Conservation (phyloP, 1,140 invertebrate genomes). For the Pomacea maculata region DNA sequence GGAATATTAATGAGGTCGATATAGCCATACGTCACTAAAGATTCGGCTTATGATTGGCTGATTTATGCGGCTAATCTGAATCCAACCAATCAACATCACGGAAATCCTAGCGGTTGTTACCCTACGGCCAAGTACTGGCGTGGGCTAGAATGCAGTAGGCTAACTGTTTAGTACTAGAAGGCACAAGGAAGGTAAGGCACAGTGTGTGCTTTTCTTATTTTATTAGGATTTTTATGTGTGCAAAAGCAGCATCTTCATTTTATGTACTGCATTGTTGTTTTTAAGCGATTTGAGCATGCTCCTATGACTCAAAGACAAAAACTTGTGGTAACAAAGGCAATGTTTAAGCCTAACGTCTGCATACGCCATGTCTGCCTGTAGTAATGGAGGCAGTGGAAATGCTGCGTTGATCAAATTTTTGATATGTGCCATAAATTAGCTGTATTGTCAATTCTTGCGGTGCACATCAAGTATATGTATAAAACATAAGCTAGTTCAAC, state of each 20-base stretch:
- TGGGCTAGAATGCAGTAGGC: conserved; percentile 35
- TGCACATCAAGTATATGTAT: too few species aligned
- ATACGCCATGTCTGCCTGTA: conserved; percentile 20
- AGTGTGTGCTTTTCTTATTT: too few species aligned
- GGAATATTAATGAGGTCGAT: conserved; percentile 29
- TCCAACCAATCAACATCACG: conserved; percentile 43
- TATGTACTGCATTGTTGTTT: too few species aligned
- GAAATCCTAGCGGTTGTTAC: conserved; percentile 22
- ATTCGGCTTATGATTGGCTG: conserved; percentile 42
- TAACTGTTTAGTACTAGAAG: not conserved
- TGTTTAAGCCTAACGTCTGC: not conserved
- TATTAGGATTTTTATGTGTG: too few species aligned
- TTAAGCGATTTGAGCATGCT: too few species aligned
- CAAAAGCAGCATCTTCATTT: too few species aligned
- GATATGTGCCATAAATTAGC: too few species aligned
- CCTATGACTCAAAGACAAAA: too few species aligned
- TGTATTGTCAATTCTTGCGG: too few species aligned
- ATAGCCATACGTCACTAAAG: conserved; percentile 42
- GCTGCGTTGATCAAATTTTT: not conserved
- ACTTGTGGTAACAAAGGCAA: too few species aligned
- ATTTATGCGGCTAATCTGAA: conserved; percentile 35
- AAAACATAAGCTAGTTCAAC: too few species aligned
- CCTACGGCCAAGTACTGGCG: conserved; percentile 35
- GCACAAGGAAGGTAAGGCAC: conserved; percentile 14
- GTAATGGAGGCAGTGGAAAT: conserved; percentile 23